Evolutionary conservation across 2,113 vertebrate genomes (phyloP).

Genomic region (Tragulus kanchil): DNA sequence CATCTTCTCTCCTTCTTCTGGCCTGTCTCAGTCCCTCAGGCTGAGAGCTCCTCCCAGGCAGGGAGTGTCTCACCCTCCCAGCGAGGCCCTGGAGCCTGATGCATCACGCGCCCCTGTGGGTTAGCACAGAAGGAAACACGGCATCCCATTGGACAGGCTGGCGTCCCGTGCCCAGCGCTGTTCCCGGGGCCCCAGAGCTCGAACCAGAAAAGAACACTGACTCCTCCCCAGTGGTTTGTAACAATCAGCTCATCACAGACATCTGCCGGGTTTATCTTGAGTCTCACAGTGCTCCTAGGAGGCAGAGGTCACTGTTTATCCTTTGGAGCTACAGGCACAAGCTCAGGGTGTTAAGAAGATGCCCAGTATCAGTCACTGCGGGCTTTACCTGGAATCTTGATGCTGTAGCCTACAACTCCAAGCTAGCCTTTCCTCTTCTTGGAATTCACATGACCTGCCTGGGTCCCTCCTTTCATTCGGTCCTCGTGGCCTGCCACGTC

Average conservation of each 20-base stretch:
- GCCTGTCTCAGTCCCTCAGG: neutral
- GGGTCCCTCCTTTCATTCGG: neutral
- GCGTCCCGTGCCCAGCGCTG: neutral
- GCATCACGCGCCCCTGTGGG: accelerated
- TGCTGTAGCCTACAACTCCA: accelerated
- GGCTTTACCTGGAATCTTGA: neutral
- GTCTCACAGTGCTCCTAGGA: neutral
- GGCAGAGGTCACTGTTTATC: neutral
- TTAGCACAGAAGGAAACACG: neutral
- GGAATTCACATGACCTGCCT: neutral
- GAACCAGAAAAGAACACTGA: neutral
- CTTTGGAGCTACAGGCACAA: neutral
- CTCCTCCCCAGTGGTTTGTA: neutral
- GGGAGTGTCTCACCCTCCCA: neutral
- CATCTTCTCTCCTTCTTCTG: neutral
- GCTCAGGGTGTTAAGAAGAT: neutral
- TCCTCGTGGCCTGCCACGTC: neutral
- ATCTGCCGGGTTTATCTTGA: neutral
- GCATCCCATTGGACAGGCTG: neutral
- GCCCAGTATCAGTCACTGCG: neutral
- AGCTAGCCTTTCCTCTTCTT: neutral
- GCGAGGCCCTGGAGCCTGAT: neutral
- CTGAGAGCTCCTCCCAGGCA: accelerated
- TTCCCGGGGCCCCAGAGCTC: neutral
- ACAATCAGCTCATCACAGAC: neutral